phyloP scores from a whole-genome alignment of 2,888 invertebrate species.

The Melieria picta region DNA sequence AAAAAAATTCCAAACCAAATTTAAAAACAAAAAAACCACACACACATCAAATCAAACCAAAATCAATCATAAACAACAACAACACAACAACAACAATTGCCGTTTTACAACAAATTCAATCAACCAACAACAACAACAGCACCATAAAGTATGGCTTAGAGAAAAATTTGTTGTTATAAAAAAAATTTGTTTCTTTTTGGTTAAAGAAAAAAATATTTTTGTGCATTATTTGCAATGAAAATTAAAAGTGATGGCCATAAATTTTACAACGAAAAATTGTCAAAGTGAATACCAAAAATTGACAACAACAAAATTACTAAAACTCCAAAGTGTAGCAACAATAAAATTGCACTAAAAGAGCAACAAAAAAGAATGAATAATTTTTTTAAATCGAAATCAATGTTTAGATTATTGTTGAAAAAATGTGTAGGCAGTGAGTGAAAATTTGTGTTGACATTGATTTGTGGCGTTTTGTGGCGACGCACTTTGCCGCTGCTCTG shows the following conservation, averaged over 20 bases:
- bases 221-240: too few relatives aligned
- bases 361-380: background rate
- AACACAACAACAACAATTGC: background rate
- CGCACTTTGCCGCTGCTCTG: too few relatives aligned
- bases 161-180: background rate
- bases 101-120: background rate
- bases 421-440: too few relatives aligned
- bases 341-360: background rate
- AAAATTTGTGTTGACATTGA: too few relatives aligned
- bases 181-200: background rate
- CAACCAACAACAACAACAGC: too few relatives aligned
- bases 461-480: too few relatives aligned
- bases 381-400: background rate
- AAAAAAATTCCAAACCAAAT: constrained; percentile 21
- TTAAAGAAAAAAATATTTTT: background rate
- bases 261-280: too few relatives aligned
- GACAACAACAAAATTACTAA: background rate
- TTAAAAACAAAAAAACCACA: constrained; percentile 26
- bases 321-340: background rate
- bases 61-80: constrained; percentile 11
- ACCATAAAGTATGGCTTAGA: too few relatives aligned
- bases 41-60: constrained; percentile 20
- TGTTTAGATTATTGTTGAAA: too few relatives aligned
- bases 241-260: too few relatives aligned
- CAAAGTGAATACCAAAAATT: background rate